Percentiles rank a stretch among this genome's conserved stretches.
phyloP scores from a whole-genome alignment of 2,797 vertebrate genomes.

The Galagoides demidoff region DNA sequence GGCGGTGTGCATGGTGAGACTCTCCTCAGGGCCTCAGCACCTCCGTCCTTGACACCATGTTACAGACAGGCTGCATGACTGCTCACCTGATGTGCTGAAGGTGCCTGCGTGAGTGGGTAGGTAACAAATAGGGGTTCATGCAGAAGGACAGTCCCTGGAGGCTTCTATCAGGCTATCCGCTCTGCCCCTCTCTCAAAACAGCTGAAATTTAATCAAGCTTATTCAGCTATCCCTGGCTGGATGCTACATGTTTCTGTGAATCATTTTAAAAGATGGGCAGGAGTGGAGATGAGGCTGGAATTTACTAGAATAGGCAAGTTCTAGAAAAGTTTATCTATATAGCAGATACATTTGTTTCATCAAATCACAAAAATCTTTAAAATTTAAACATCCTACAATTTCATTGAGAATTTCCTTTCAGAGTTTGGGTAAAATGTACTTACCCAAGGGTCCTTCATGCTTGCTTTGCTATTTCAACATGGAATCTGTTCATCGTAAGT shows the following conservation, averaged over 20 bases:
- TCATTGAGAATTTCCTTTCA: background rate
- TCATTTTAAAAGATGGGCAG: background rate
- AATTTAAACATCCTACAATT: background rate
- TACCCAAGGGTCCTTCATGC: background rate
- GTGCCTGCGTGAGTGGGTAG: background rate
- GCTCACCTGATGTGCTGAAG: background rate
- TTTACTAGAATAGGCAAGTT: background rate
- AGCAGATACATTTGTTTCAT: background rate
- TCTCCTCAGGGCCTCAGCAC: background rate
- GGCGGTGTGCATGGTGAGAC: background rate
- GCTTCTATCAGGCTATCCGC: background rate
- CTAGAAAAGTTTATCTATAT: background rate
- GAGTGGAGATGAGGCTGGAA: background rate
- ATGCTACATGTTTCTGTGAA: background rate
- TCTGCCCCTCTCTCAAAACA: background rate
- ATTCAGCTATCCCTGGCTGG: background rate
- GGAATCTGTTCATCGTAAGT: background rate
- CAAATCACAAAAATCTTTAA: background rate
- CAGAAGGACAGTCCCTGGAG: background rate
- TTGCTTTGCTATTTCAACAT: background rate
- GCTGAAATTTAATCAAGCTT: slow-evolving; percentile 22
- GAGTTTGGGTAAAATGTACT: background rate
- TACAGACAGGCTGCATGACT: background rate
- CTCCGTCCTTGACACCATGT: background rate
- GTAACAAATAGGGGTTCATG: background rate